Conservation (phyloP, 2,113 vertebrate species). For the Fregetta grallaria region DNA sequence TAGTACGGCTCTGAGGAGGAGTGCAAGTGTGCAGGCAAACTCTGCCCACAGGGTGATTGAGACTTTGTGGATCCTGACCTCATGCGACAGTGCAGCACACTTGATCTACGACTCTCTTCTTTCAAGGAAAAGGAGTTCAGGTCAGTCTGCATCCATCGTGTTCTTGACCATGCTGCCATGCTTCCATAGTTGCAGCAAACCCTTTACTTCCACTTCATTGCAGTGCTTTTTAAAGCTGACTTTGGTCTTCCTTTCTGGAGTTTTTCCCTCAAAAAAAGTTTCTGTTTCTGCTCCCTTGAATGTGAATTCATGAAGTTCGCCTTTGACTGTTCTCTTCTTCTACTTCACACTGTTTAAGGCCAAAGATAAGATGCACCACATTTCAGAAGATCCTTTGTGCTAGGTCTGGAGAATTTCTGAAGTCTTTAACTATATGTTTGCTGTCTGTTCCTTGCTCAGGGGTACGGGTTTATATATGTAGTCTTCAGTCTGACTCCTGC, state of each 20-base stretch:
- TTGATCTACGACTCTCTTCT: neutral
- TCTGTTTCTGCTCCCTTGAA: neutral
- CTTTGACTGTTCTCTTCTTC: neutral
- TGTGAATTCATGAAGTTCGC: neutral
- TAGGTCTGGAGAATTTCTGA: neutral
- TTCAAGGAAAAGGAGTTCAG: neutral
- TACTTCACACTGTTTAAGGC: neutral
- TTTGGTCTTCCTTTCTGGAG: neutral
- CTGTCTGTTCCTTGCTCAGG: slow-evolving; percentile 1
- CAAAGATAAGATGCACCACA: slow-evolving; percentile 11
- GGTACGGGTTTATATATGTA: neutral
- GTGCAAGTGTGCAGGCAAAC: neutral
- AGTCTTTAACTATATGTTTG: neutral
- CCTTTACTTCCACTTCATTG: neutral
- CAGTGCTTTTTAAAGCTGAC: neutral
- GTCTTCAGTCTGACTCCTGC: neutral
- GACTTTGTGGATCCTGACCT: neutral
- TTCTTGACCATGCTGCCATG: neutral
- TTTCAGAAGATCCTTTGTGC: slow-evolving; percentile 3
- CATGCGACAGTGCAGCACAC: fast-evolving
- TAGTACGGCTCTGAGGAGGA: neutral
- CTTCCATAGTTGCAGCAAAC: neutral
- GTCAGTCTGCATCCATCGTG: neutral
- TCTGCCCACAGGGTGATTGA: neutral
- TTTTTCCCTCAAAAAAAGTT: neutral